Evolutionary conservation across 2,797 vertebrate species (phyloP).

Genomic region (Oreochromis grahami): DNA sequence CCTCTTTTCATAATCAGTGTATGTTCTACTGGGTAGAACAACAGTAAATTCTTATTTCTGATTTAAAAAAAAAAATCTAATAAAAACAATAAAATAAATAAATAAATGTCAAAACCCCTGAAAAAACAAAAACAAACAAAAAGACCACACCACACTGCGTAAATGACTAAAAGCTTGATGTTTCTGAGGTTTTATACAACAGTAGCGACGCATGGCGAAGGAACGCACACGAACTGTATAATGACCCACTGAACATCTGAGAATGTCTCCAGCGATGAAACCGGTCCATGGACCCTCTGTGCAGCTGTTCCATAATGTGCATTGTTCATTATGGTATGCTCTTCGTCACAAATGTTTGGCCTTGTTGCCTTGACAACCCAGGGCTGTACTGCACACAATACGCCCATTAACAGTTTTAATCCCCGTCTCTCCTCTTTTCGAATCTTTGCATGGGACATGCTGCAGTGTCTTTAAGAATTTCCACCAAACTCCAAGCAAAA

Average conservation of each 20-base stretch:
- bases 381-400: slow-evolving; percentile 49
- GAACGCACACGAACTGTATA: slow-evolving; percentile 32
- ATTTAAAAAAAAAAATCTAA: background rate
- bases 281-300: slow-evolving; percentile 53
- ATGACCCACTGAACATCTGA: slow-evolving; percentile 50
- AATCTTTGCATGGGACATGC: slow-evolving; percentile 31
- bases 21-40: background rate
- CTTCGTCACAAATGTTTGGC: slow-evolving; percentile 66
- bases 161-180: background rate
- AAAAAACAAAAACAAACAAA: background rate
- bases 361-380: slow-evolving; percentile 58
- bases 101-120: background rate
- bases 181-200: background rate
- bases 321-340: slow-evolving; percentile 75
- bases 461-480: slow-evolving; percentile 35
- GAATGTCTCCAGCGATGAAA: slow-evolving; percentile 39
- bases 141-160: background rate
- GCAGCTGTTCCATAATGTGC: slow-evolving; percentile 50
- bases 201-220: slow-evolving; percentile 7
- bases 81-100: background rate
- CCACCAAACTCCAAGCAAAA: slow-evolving; percentile 21
- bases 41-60: background rate
- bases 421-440: slow-evolving; percentile 1
- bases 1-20: background rate
- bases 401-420: slow-evolving; percentile 44